These are phyloP conservation scores for Orthosia incerta DNA, from an alignment of 2,888 invertebrate species.

Conservation along the genomic window DNA sequence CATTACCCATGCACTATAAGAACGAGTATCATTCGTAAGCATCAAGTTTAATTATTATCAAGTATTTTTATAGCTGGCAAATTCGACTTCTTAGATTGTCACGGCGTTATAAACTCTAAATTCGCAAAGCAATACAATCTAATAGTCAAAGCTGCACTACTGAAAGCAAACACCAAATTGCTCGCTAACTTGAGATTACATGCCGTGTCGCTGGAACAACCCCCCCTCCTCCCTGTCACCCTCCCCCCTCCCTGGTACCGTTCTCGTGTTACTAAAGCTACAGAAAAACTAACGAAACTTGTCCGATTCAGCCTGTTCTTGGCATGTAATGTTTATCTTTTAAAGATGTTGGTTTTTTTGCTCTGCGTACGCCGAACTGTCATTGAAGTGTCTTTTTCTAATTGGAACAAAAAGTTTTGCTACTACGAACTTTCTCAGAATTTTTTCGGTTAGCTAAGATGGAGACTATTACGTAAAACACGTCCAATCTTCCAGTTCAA, in stretches of 20 bases:
- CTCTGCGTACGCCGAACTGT: constrained; percentile 18
- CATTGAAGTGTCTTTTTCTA: constrained; percentile 18
- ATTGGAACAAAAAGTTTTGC: constrained; percentile 19
- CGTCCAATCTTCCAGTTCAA: constrained; percentile 34
- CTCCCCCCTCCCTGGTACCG: constrained; percentile 56
- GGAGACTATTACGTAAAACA: constrained; percentile 2
- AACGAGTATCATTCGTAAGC: too few species aligned
- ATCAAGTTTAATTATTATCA: too few species aligned
- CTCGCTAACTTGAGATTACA: constrained; percentile 87
- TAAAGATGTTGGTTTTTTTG: constrained; percentile 44
- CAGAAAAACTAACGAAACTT: constrained; percentile 79
- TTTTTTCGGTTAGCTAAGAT: neutral
- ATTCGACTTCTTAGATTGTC: too few species aligned
- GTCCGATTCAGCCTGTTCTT: constrained; percentile 71
- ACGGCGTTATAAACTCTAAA: too few species aligned
- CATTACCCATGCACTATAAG: too few species aligned
- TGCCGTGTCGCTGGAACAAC: constrained; percentile 72
- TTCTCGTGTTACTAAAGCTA: constrained; percentile 76
- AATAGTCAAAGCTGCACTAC: constrained; percentile 80
- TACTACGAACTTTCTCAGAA: neutral
- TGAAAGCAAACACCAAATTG: constrained; percentile 88
- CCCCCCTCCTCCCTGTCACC: too few species aligned
- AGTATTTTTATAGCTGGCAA: too few species aligned
- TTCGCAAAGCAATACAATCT: constrained; percentile 72
- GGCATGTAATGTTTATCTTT: constrained; percentile 71